Conservation (phyloP, 1,140 invertebrate genomes). For the Heterodera schachtii region DNA sequence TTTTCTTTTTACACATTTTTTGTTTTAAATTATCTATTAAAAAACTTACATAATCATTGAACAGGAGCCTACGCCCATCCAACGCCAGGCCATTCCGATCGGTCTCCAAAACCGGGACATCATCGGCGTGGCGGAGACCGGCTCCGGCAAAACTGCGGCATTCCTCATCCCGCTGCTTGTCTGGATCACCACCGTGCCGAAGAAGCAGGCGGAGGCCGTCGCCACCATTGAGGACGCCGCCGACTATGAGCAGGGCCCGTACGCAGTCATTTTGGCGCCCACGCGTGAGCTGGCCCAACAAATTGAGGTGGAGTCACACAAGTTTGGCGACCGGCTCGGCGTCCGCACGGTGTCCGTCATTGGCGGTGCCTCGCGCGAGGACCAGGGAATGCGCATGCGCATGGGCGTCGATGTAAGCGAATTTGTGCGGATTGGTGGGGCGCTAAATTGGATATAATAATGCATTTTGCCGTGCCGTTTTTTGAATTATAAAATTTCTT, state of each 20-base stretch:
- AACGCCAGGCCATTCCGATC: slow-evolving; percentile 97
- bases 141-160: slow-evolving; percentile 95
- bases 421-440: too few relatives aligned
- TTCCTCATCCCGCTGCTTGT: slow-evolving; percentile 94
- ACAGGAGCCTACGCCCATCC: slow-evolving; percentile 94
- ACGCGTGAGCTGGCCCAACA: slow-evolving; percentile 98
- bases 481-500: neutral
- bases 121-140: slow-evolving; percentile 98
- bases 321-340: slow-evolving; percentile 90
- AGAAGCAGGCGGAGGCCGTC: slow-evolving; percentile 72
- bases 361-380: slow-evolving; percentile 93
- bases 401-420: slow-evolving; percentile 85
- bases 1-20: too few relatives aligned
- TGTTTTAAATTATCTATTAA: too few relatives aligned
- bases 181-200: slow-evolving; percentile 97
- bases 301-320: slow-evolving; percentile 97
- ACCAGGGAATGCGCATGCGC: slow-evolving; percentile 92
- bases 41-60: too few relatives aligned
- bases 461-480: slow-evolving; percentile 15
- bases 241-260: slow-evolving; percentile 83
- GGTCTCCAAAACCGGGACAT: slow-evolving; percentile 97
- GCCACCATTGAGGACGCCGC: slow-evolving; percentile 67
- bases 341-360: slow-evolving; percentile 97
- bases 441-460: neutral
- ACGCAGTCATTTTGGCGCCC: slow-evolving; percentile 96